Percentiles rank a stretch among this genome's conserved stretches.
Evolutionary conservation across 2,113 vertebrate species (phyloP).

Genomic region (Rattus norvegicus): GRCr8 NC_086019.1:232336001-232336500

Average conservation of each 20-base stretch:
- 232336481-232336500: too few relatives aligned
- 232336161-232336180: neutral
- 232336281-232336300: accelerated
- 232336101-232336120: accelerated
- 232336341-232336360: too few relatives aligned
- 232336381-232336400: too few relatives aligned
- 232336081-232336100: neutral
- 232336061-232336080: neutral
- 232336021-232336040: neutral
- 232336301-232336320: accelerated
- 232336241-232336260: accelerated
- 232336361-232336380: too few relatives aligned
- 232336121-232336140: too few relatives aligned
- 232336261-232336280: too few relatives aligned
- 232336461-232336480: too few relatives aligned
- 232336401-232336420: too few relatives aligned
- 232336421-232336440: too few relatives aligned
- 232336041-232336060: neutral
- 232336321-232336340: too few relatives aligned
- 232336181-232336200: neutral
- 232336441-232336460: too few relatives aligned
- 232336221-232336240: neutral
- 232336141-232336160: too few relatives aligned
- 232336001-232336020: neutral
- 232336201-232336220: neutral